phyloP scores from a whole-genome alignment of 2,888 invertebrate species.

The Bimastos eiseni region DNA sequence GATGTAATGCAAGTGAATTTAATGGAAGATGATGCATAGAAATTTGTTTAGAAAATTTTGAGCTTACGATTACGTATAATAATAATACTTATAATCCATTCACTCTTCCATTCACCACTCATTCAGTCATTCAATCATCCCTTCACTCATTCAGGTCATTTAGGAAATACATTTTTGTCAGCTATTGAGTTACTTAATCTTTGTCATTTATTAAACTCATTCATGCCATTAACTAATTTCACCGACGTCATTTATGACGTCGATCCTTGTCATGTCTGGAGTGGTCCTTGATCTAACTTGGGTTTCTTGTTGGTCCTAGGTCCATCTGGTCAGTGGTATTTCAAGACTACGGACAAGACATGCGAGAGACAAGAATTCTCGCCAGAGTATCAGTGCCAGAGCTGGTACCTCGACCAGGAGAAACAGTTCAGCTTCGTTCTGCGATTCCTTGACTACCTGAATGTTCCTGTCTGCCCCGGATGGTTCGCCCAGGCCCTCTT shows the following conservation, averaged over 20 bases:
- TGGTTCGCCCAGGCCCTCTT: conserved; percentile 32
- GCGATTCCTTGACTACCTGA: not conserved
- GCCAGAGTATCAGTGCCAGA: not conserved
- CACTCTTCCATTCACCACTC: not conserved
- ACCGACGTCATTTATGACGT: too few species aligned
- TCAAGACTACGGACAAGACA: not conserved
- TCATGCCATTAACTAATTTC: not conserved
- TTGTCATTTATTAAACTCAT: not conserved
- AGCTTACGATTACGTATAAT: too few species aligned
- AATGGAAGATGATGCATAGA: too few species aligned
- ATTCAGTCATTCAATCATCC: not conserved
- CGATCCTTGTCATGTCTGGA: too few species aligned
- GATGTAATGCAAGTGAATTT: not conserved
- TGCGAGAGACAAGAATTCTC: not conserved
- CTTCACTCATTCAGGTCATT: not conserved
- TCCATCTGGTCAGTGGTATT: conserved; percentile 18
- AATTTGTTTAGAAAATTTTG: too few species aligned
- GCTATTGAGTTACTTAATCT: not conserved
- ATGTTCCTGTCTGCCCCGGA: conserved; percentile 30
- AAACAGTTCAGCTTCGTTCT: not conserved
- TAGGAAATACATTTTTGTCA: too few species aligned
- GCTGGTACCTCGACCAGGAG: conserved; percentile 32
- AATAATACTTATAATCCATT: too few species aligned
- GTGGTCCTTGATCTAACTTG: not conserved
- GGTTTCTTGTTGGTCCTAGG: not conserved